Base-by-base conservation (phyloP, 1,140 invertebrate genomes). In the Fopius arisanus region DNA sequence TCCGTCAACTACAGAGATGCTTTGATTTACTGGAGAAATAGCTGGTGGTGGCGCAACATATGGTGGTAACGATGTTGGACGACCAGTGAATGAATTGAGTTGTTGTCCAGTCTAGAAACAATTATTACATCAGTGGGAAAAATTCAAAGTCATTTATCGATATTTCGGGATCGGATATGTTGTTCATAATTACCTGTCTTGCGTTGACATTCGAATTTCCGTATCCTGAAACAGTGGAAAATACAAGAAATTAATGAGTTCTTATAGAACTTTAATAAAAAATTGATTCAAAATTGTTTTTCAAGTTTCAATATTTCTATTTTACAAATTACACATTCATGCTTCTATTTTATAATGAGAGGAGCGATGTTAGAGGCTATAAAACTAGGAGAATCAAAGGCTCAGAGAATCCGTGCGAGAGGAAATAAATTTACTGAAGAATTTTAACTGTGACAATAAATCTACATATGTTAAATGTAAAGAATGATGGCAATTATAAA, bases 11-110 rank as follows among this genome's bases (percentile, higher is more conserved):
- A 87, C 82, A 3, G 82, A 77, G 0, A 83, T 78, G 59, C 75
- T 83, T 63, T 82, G 79, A 31, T 75, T 73, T 12, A 76, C 79
- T 62, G 83, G 84, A 19, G 80, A 75, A 1, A 82, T 77, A 10
- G 85, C 85, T 37, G 83, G 87, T n/a, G 81, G 84, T 3, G 86
- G 87, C 28, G 86, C 81, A 10, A 88, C 85, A 33, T 89, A 89
- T 12, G 87, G 86, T 10, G 87, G 87, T 54, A 88, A 76, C 4
- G 88, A 88, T 4, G 82, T 81, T 69, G 88, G 86, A 79, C 87
- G 81, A 4, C 83, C 84, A 9, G 83, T 81, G 31, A 84, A 87
- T 3, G 84, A 81, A 62, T 84, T 87, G 66, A 86, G 73, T 29
- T 83, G 83, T 54, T 75, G 80, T 67, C 79, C 77, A 75, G 75